These are phyloP conservation scores for Pemphredon lugubris DNA, from an alignment of 2,888 invertebrate species.

Conservation along the genomic window DNA sequence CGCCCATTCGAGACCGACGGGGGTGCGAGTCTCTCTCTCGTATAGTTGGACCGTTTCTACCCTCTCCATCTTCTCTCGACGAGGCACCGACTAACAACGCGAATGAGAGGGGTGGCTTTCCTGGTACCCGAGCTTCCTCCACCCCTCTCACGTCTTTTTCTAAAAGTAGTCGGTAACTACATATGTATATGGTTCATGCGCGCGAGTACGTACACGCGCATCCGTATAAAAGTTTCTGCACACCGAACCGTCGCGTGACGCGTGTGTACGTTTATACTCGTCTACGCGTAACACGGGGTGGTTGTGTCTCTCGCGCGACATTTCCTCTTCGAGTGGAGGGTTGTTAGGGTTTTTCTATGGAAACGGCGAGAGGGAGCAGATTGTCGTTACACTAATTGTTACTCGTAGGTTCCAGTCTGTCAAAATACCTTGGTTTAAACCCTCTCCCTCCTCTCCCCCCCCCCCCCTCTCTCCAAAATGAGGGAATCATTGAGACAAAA, in stretches of 20 bases:
- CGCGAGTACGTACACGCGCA: not conserved
- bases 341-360: constrained; percentile 51
- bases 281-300: constrained; percentile 37
- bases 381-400: constrained; percentile 77
- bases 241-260: no score
- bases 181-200: no score
- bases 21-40: constrained; percentile 44
- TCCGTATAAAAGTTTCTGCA: no score
- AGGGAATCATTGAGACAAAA: constrained; percentile 10
- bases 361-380: constrained; percentile 53
- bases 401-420: constrained; percentile 41
- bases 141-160: constrained; percentile 19
- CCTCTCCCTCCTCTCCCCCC: not conserved
- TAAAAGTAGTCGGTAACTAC: constrained; percentile 26
- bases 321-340: constrained; percentile 53
- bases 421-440: constrained; percentile 50
- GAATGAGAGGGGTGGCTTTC: constrained; percentile 56
- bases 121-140: constrained; percentile 20
- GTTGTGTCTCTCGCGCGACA: constrained; percentile 34
- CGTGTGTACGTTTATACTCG: constrained; percentile 1
- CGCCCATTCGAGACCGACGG: constrained; percentile 60
- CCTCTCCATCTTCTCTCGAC: constrained; percentile 43
- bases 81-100: constrained; percentile 56
- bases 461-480: constrained; percentile 1
- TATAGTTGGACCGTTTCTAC: constrained; percentile 40